Base-by-base conservation (phyloP, 2,113 vertebrate species). In the Lophius piscatorius region DNA sequence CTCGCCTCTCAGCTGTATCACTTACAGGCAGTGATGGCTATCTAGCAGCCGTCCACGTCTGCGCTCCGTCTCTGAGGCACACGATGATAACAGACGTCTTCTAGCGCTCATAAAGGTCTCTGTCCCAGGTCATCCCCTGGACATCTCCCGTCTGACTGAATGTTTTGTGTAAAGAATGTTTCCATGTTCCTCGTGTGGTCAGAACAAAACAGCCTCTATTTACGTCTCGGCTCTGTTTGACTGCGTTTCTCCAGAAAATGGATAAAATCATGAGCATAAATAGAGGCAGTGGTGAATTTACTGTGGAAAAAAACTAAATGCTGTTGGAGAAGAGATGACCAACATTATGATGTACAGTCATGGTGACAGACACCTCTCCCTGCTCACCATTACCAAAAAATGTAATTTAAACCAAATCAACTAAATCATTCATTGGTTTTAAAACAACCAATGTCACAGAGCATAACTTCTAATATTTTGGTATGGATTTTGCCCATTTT, bases 11-110 rank as follows among this genome's bases (percentile, higher is more conserved):
- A 52, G 74, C 29, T 17, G 71, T 83, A 87, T 87, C 78, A 28
- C 71, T 81, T 80, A 78, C 83, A 74, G 45, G 22, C 41, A 41
- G 59, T 45, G 80, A 87, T 87, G 69, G 63, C 64, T 78, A 83
- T 86, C 82, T 67, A 26, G 35, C 60, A 49, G 57, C 65, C 65
- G 10, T 63, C 47, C 64, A 69, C 62, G 77, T 77, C 84, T 87
- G 74, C 65, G 41, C 66, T 66, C 51, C 36, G 44, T 84, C 75
- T 76, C 45, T 16, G 31, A 41, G 55, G 49, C 72, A 56, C 4
- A 17, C 20, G 76, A 75, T 76, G 74, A 75, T 65, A 72, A 76
- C 76, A 78, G 70, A 76, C 35, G 35, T 72, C 74, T 76, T 67
- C 62, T 70, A 24, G 65, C 63, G 78, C 56, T 80, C 63, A 70